phyloP scores from a whole-genome alignment of 2,888 invertebrate genomes.

The Apantesis nais region DNA sequence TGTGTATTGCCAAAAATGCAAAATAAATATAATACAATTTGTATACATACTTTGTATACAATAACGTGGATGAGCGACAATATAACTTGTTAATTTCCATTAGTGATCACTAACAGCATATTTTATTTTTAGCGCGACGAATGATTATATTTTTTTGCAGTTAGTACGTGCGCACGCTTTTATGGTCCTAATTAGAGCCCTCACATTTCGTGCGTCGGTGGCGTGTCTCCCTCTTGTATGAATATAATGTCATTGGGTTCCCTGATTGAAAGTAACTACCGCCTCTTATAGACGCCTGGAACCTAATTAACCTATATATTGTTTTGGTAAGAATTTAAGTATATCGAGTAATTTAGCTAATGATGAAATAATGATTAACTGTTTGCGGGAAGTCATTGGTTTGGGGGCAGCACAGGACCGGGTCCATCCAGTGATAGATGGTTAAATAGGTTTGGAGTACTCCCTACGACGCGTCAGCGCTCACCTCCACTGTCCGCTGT shows the following conservation, averaged over 20 bases:
- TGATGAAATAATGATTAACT: neutral
- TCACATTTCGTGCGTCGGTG: too few species aligned
- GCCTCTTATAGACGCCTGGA: neutral
- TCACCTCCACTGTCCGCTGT: too few species aligned
- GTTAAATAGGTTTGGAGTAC: too few species aligned
- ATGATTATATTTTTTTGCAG: neutral
- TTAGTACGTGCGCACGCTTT: neutral
- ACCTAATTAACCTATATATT: neutral
- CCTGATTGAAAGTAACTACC: neutral
- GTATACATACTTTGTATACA: too few species aligned
- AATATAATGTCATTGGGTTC: neutral
- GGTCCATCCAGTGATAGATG: too few species aligned
- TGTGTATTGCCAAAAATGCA: neutral
- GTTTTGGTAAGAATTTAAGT: neutral
- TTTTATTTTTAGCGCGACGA: too few species aligned
- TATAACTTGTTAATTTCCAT: neutral
- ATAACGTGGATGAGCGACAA: neutral
- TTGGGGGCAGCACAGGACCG: too few species aligned
- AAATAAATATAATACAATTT: neutral
- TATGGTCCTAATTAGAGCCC: too few species aligned
- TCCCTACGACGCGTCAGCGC: too few species aligned
- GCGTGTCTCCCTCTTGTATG: neutral
- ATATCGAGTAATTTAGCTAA: neutral
- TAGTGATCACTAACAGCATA: neutral
- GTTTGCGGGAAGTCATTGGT: too few species aligned